Base-by-base conservation (phyloP, 2,888 invertebrate species). In the Clunio marinus region DNA sequence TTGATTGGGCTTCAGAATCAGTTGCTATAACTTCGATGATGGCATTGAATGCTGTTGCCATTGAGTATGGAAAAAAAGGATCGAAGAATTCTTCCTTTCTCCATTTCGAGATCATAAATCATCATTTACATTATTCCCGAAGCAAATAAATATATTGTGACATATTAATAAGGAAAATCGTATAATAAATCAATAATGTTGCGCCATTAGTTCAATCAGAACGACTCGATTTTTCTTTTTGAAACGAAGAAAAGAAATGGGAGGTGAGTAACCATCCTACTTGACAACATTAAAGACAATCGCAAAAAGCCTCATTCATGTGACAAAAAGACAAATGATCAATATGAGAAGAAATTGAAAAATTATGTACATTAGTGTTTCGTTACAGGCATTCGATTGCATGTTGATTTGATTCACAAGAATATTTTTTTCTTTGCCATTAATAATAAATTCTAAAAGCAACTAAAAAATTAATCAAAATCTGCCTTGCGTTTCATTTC, bases 161-260 rank as follows among this genome's bases (percentile, higher is more conserved):
- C 66, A 66, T 66, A 66, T 66, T 66, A 66, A 66, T 66, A 66
- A 66, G 32, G 24, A 66, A 25, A 55, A 22, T 35, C 35, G 20
- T 20, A 55, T 66, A 66, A 66, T 66, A 66, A 66, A 66, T 66
- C 66, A 66, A 66, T 66, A 66, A 51, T 51, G 63, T 45, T 51
- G 15, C 13, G 13, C 66, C 66, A 66, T 66, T 66, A 66, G 66
- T n/a, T 65, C 45, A 46, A n/a, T 65, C 28, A 10, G 15, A 46
- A 65, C 45, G 63, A 65, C 46, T 15, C 63, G 28, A 27, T 27
- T 65, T 46, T 20, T 41, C 41, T 41, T 5, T 22, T 2, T 41
- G n/a, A 41, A n/a, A 51, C 41, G 51, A 51, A 22, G 22, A 4
- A 4, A 51, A n/a, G n/a, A n/a, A n/a, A n/a, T n/a, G n/a, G n/a